A percentile compares a stretch with the other conserved stretches of the same genome.
These are phyloP conservation scores for Barbus barbus DNA, from an alignment of 2,113 vertebrate genomes.

Conservation along the genomic window DNA sequence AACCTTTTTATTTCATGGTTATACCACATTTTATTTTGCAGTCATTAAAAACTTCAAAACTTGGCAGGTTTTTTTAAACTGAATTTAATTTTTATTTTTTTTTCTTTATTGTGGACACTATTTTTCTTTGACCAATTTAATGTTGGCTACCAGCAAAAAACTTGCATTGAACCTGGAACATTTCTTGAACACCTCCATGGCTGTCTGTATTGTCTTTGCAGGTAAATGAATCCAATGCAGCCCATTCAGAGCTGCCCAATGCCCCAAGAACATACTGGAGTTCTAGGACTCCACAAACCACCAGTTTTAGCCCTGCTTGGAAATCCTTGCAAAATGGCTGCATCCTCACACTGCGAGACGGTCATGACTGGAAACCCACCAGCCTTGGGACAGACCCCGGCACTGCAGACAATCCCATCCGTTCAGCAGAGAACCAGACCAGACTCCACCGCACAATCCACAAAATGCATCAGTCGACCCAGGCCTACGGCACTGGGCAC, in stretches of 20 bases:
- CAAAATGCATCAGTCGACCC: conserved; percentile 64
- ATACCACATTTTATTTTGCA: no score
- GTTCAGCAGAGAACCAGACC: background rate
- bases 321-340: conserved; percentile 37
- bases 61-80: no score
- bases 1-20: no score
- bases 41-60: background rate
- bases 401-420: background rate
- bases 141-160: background rate
- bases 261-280: conserved; percentile 54
- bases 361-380: conserved; percentile 45
- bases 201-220: conserved; percentile 29
- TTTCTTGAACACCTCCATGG: background rate
- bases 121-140: background rate
- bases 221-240: conserved; percentile 70
- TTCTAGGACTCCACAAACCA: conserved; percentile 45
- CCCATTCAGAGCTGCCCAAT: conserved; percentile 57
- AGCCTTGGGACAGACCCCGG: conserved; percentile 14
- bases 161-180: background rate
- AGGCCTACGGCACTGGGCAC: conserved; percentile 71
- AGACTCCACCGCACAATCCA: conserved; percentile 8
- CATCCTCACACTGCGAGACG: conserved; percentile 33
- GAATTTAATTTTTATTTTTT: no score
- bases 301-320: conserved; percentile 42
- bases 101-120: background rate